Conservation (phyloP, 2,888 invertebrate species). For the Amphimallon solstitiale region DNA sequence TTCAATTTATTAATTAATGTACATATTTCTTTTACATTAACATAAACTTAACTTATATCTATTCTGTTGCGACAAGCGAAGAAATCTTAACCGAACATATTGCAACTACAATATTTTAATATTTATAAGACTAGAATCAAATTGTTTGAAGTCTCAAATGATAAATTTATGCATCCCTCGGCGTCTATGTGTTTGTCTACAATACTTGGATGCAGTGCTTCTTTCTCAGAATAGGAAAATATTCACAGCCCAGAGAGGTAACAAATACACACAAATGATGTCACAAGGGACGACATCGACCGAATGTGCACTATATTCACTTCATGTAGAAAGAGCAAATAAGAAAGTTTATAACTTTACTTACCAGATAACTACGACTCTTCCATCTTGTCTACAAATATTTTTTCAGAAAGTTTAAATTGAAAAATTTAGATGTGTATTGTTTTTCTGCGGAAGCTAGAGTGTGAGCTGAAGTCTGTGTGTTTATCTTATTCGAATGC, state of each 20-base stretch:
- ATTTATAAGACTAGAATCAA: constrained; percentile 14
- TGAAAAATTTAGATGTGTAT: constrained; percentile 29
- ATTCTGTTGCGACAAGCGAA: not conserved
- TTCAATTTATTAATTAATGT: too few relatives aligned
- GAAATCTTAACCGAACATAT: constrained; percentile 1
- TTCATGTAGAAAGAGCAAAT: not conserved
- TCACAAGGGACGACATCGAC: not conserved
- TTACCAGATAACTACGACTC: constrained; percentile 7
- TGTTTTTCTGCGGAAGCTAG: constrained; percentile 1
- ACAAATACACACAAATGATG: not conserved
- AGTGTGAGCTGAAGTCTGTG: constrained; percentile 8
- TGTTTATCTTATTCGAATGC: constrained; percentile 26
- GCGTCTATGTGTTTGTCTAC: not conserved
- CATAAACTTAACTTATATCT: too few relatives aligned
- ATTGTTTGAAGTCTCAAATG: constrained; percentile 7
- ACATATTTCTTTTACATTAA: too few relatives aligned
- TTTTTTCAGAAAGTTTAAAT: constrained; percentile 26
- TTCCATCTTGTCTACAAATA: constrained; percentile 12
- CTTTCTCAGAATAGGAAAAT: not conserved
- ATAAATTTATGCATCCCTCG: constrained; percentile 10
- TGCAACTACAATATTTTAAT: not conserved
- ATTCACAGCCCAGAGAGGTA: not conserved
- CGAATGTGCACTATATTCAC: not conserved
- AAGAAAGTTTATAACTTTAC: constrained; percentile 4
- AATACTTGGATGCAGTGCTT: not conserved